Percentiles rank a stretch among this genome's conserved stretches.
Evolutionary conservation across 1,140 invertebrate genomes (phyloP).

Genomic region (Rhagoletis zephyria): DNA sequence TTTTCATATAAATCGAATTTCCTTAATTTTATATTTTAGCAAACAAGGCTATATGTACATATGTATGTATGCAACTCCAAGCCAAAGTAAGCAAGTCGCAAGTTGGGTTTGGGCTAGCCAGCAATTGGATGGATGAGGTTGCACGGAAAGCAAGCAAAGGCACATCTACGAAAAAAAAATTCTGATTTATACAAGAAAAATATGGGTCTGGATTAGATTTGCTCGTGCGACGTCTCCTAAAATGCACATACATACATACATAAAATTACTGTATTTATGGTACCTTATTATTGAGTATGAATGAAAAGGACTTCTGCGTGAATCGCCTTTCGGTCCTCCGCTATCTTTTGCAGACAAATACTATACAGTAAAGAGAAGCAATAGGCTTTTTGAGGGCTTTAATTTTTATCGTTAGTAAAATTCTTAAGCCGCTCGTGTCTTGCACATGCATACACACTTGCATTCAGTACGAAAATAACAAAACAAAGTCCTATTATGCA

Average conservation of each 20-base stretch:
- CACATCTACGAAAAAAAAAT: not conserved
- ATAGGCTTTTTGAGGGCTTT: too few relatives aligned
- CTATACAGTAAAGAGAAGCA: too few relatives aligned
- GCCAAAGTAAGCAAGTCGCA: not conserved
- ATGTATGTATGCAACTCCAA: not conserved
- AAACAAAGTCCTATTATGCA: too few relatives aligned
- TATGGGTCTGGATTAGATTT: conserved; percentile 42
- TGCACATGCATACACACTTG: too few relatives aligned
- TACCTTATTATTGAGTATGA: too few relatives aligned
- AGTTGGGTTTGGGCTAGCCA: not conserved
- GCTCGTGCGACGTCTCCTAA: not conserved
- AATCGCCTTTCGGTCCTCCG: too few relatives aligned
- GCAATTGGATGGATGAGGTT: not conserved
- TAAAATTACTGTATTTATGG: not conserved
- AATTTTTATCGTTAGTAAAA: too few relatives aligned
- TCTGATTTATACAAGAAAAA: not conserved
- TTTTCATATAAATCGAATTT: conserved; percentile 55
- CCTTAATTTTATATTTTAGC: conserved; percentile 53
- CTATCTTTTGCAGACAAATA: too few relatives aligned
- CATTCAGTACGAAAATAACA: too few relatives aligned
- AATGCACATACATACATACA: not conserved
- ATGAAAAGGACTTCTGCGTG: too few relatives aligned
- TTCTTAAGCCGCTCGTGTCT: too few relatives aligned
- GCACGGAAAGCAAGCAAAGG: not conserved
- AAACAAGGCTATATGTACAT: conserved; percentile 6